Base-by-base conservation (phyloP, 2,113 vertebrate species). In the Eudyptes chrysolophus region DNA sequence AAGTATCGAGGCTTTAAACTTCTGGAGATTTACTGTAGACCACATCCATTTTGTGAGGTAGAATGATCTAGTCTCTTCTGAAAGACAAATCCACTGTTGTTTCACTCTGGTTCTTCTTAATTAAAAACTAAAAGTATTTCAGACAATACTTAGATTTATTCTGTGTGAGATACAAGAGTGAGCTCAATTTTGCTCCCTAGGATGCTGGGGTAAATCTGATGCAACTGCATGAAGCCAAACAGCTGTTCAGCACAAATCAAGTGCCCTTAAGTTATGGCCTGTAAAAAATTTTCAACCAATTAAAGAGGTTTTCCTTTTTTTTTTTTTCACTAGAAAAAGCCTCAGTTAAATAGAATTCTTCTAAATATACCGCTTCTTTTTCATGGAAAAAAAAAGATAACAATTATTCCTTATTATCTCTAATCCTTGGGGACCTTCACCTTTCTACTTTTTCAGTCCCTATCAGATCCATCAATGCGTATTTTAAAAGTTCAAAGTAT, bases 401-500 rank as follows among this genome's bases (percentile, higher is more conserved):
- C 66, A 92, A 86, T 84, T 95, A 94, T 70, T 95, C 22, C 51
- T 89, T 88, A 90, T 88, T 96, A 95, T 79, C 46, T 68, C 75
- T 92, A 94, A 82, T 70, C 86, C 60, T 71, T 51, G 21, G 78
- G 42, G 60, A 79, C 79, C 51, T 93, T 90, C 80, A 95, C 86
- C 91, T 95, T 80, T 92, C 84, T 72, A 77, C 34, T 92, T 83
- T 77, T 92, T 72, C 71, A 71, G 60, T 74, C 58, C 61, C 91
- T 83, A 95, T 87, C 82, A 52, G 58, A 90, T 94, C 92, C 90
- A 95, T 92, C 89, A 77, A 87, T 64, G 74, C 2, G 18, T 87
- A 89, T 92, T 96, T 94, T 91, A 92, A 84, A 97, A 86, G 82
- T 96, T 95, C 78, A 93, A 96, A 89, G 90, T 57, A 95, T 68